A percentile compares a stretch with the other conserved stretches of the same genome.
These are phyloP conservation scores for Pseudomyrmex cubaensis DNA, from an alignment of 1,140 invertebrate species.

Conservation along the genomic window DNA sequence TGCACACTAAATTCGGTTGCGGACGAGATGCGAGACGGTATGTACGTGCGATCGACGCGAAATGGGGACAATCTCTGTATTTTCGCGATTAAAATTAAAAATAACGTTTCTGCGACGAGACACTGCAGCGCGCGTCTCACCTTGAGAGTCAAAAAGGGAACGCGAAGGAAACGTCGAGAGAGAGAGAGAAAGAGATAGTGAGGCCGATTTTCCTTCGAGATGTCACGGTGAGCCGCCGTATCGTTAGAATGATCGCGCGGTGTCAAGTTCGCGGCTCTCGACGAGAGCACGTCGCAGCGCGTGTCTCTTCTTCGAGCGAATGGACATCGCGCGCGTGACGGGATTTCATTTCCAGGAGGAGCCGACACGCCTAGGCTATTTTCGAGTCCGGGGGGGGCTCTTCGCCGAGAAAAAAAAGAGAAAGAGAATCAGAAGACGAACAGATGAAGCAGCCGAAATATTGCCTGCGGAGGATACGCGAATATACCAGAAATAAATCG, in stretches of 20 bases:
- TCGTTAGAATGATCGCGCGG: constrained; percentile 27
- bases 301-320: not conserved
- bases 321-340: constrained; percentile 1
- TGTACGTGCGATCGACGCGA: not conserved
- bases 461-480: constrained; percentile 36
- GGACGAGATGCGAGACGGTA: not conserved
- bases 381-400: constrained; percentile 18
- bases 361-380: constrained; percentile 36
- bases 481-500: constrained; percentile 46
- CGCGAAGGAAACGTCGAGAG: too few species aligned
- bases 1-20: constrained; percentile 62
- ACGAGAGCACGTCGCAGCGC: not conserved
- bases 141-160: too few species aligned
- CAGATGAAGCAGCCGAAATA: constrained; percentile 40
- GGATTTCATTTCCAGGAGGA: constrained; percentile 42
- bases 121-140: too few species aligned
- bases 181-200: not conserved
- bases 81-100: too few species aligned
- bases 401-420: not conserved
- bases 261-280: constrained; percentile 39
- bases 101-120: too few species aligned
- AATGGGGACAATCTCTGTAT: too few species aligned
- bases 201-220: not conserved
- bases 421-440: not conserved
- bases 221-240: not conserved